A percentile compares a stretch with the other conserved stretches of the same genome.
Evolutionary conservation across 2,797 vertebrate genomes (phyloP).

Genomic region (Gobionotothen gibberifrons): DNA sequence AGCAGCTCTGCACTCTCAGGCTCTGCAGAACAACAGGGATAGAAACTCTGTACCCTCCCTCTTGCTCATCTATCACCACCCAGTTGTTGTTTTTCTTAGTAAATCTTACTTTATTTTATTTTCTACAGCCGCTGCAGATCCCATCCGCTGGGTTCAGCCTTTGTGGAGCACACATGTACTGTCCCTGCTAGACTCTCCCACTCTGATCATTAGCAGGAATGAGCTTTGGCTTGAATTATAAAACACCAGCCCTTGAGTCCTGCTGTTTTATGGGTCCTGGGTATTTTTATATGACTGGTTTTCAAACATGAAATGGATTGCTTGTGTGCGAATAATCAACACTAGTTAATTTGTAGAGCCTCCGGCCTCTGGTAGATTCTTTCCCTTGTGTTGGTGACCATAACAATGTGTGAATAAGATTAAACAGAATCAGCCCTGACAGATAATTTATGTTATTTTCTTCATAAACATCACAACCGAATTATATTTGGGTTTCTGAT

Average conservation of each 20-base stretch:
- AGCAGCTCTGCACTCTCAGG: slow-evolving; percentile 16
- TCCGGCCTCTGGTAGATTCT: slow-evolving; percentile 38
- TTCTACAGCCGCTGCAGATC: slow-evolving; percentile 33
- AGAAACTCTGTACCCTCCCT: slow-evolving; percentile 7
- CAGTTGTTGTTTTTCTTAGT: slow-evolving; percentile 3
- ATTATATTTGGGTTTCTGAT: slow-evolving; percentile 28
- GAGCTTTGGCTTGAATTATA: slow-evolving; percentile 82
- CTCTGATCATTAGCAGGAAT: slow-evolving; percentile 81
- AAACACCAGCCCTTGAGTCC: slow-evolving; percentile 77
- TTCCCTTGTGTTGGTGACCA: slow-evolving; percentile 51
- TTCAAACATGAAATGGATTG: slow-evolving; percentile 80
- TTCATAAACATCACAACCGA: slow-evolving; percentile 29
- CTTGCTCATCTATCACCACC: not conserved
- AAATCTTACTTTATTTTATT: slow-evolving; percentile 26
- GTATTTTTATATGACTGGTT: slow-evolving; percentile 84
- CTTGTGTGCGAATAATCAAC: slow-evolving; percentile 80
- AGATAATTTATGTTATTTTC: slow-evolving; percentile 43
- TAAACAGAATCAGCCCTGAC: slow-evolving; percentile 34
- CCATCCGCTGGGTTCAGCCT: slow-evolving; percentile 32
- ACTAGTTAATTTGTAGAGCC: slow-evolving; percentile 73
- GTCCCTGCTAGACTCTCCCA: slow-evolving; percentile 59
- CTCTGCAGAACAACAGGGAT: slow-evolving; percentile 11
- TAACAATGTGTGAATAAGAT: slow-evolving; percentile 45
- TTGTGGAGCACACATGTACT: slow-evolving; percentile 62
- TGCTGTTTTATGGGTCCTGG: slow-evolving; percentile 81